These are phyloP conservation scores for Ceriagrion tenellum DNA, from an alignment of 2,888 invertebrate genomes.

Conservation along the genomic window DNA sequence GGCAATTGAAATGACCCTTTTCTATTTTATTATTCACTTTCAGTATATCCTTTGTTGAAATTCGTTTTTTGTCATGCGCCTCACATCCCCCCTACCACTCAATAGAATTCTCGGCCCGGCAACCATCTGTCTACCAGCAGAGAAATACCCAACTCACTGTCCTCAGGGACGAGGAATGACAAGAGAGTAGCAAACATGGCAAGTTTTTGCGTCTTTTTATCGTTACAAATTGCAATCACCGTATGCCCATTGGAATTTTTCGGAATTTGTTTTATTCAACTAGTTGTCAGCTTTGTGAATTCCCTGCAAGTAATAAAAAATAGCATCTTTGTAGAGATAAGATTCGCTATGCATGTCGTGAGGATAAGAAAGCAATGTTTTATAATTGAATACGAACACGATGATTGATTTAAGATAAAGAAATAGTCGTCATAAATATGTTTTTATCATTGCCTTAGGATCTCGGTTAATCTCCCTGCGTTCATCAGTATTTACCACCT, in stretches of 20 bases:
- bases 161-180: not conserved
- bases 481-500: too few species aligned
- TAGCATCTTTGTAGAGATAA: too few species aligned
- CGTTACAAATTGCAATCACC: not conserved
- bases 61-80: not conserved
- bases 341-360: too few species aligned
- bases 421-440: too few species aligned
- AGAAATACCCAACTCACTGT: not conserved
- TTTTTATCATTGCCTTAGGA: too few species aligned
- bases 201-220: constrained; percentile 14
- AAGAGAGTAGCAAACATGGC: not conserved
- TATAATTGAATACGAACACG: too few species aligned
- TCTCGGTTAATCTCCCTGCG: too few species aligned
- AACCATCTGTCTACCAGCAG: not conserved
- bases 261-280: not conserved
- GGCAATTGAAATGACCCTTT: too few species aligned
- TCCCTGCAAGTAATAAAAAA: too few species aligned
- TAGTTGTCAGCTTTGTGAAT: not conserved
- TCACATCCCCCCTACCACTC: not conserved
- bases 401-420: too few species aligned
- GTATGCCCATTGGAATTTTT: not conserved
- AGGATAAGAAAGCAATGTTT: too few species aligned
- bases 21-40: too few species aligned
- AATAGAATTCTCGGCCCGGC: not conserved
- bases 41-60: not conserved